Evolutionary conservation across 2,888 invertebrate species (phyloP), one percentile per base, ranked within the genome.

Genomic region (Hofmannophila pseudospretella): DNA sequence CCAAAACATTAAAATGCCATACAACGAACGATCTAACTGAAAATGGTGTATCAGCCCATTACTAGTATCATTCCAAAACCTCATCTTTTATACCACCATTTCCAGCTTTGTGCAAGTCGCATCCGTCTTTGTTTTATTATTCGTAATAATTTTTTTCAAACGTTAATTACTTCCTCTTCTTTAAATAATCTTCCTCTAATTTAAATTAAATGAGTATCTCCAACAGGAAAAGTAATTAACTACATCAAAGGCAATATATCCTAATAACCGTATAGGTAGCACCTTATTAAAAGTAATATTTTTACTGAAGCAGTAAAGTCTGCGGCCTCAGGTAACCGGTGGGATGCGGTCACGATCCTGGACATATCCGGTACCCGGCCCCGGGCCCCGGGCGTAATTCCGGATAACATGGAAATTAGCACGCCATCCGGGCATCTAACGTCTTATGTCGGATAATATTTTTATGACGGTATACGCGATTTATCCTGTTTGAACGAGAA

Each of bases 341-440:
- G 30, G 36, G 39, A 43, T 43, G 44, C 41, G 32, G 48, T 44
- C 40, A 44, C 43, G 44, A 53, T 45, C 46, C 42, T 46, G 16
- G 32, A 31, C 34, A 49, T 45, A 43, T 50, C 51, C 47, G 49
- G 28, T n/a, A n/a, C n/a, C 20, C 20, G 10, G 19, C n/a, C 10
- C 11, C 32, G 32, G 32, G 8, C 28, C 39, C 44, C 43, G 42
- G 36, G 47, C 37, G 43, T 47, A 49, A 53, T 48, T 50, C 49
- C 54, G 58, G 51, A 47, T 51, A 53, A 58, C 57, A 51, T 48
- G 60, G 57, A 66, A 65, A 68, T 68, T 63, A 65, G 51, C 56
- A 42, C 50, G 39, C 8, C n/a, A 34, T 44, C 48, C 44, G 53
- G 35, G 36, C 39, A 45, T 45, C 37, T 39, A 32, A 37, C 36